A percentile compares a stretch with the other conserved stretches of the same genome.
These are phyloP conservation scores for Calypte anna DNA, from an alignment of 2,113 vertebrate species.

Conservation along the genomic window DNA sequence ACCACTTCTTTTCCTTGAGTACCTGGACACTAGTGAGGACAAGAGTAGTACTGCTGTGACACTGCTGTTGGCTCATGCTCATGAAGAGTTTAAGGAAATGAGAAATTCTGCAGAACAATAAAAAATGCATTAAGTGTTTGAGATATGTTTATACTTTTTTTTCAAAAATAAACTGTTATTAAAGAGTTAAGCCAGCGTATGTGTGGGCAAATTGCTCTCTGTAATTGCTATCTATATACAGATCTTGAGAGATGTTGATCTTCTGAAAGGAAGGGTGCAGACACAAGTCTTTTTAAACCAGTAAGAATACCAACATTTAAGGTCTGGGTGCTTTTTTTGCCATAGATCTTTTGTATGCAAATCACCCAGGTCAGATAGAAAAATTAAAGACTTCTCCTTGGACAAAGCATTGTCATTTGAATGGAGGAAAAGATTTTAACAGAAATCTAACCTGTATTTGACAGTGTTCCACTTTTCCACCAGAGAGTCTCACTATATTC, in stretches of 20 bases:
- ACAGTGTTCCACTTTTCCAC: constrained; percentile 13
- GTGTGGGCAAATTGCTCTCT: constrained; percentile 68
- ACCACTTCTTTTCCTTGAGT: background rate
- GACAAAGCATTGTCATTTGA: constrained; percentile 68
- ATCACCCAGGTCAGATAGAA: constrained; percentile 66
- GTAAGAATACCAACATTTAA: constrained; percentile 54
- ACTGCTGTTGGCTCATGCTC: background rate
- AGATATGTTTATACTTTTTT: background rate
- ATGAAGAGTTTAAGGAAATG: background rate
- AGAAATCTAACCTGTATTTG: constrained; percentile 54
- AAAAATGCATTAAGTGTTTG: background rate
- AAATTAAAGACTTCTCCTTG: constrained; percentile 74
- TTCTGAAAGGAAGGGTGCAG: constrained; percentile 72
- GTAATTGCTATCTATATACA: constrained; percentile 72
- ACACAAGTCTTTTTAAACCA: constrained; percentile 75
- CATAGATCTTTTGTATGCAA: constrained; percentile 71
- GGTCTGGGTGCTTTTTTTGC: background rate
- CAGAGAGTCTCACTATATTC: background rate
- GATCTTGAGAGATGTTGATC: constrained; percentile 63
- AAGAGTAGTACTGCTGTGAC: background rate
- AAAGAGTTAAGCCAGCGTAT: constrained; percentile 64
- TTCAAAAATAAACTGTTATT: constrained; percentile 60
- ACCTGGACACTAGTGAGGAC: fast-evolving
- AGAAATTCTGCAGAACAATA: background rate
- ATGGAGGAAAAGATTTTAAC: constrained; percentile 56